These are phyloP conservation scores for Pristiophorus japonicus DNA, from an alignment of 2,113 vertebrate genomes.

Conservation along the genomic window DNA sequence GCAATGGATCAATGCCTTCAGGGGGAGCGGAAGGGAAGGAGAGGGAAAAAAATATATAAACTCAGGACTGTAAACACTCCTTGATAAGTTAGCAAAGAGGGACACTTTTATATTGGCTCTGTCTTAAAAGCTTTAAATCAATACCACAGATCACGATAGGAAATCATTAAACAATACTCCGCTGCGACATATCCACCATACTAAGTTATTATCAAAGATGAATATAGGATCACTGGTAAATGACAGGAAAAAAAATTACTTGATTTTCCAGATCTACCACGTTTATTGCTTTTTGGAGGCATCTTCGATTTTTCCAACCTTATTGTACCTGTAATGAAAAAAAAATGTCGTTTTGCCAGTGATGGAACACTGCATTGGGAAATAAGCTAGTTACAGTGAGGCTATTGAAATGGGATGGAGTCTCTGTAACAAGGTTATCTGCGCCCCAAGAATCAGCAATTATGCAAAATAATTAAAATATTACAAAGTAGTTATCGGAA, in stretches of 20 bases:
- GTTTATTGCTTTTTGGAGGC: not conserved
- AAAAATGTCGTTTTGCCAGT: not conserved
- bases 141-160: not conserved
- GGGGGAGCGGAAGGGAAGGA: not conserved
- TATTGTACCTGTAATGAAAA: not conserved
- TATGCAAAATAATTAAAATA: too few relatives aligned
- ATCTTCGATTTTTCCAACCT: constrained; percentile 3
- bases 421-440: too few relatives aligned
- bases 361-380: not conserved
- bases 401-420: too few relatives aligned
- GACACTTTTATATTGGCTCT: not conserved
- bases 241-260: not conserved
- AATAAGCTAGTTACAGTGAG: not conserved
- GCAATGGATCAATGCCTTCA: not conserved
- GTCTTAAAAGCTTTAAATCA: not conserved
- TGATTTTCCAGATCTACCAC: not conserved
- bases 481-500: too few relatives aligned
- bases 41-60: not conserved
- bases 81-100: not conserved
- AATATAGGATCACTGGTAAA: not conserved
- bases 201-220: not conserved
- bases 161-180: not conserved
- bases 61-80: not conserved
- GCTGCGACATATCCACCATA: not conserved
- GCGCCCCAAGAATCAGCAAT: too few relatives aligned